These are phyloP conservation scores for Scylla paramamosain DNA, from an alignment of 1,140 invertebrate genomes.

Conservation along the genomic window DNA sequence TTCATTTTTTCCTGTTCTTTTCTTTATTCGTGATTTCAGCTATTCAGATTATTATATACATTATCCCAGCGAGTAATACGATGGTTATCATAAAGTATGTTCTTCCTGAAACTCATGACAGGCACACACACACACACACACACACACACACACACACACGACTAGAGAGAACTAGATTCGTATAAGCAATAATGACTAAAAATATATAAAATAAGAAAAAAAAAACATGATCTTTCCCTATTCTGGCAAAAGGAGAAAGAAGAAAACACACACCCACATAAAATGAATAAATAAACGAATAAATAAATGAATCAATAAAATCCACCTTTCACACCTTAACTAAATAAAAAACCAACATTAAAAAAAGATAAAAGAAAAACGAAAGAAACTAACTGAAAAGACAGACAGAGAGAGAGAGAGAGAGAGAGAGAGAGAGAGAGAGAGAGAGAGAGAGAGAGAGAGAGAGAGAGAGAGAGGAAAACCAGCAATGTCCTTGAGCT, in stretches of 20 bases:
- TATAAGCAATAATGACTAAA: background rate
- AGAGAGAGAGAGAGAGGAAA: slow-evolving; percentile 39
- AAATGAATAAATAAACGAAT: background rate
- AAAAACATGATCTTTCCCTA: too few relatives aligned
- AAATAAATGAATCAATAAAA: background rate
- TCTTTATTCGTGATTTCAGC: background rate
- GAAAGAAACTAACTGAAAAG: background rate
- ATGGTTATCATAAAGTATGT: too few relatives aligned
- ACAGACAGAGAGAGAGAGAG: background rate
- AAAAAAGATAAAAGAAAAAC: too few relatives aligned
- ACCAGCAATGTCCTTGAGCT: background rate
- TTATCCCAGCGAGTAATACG: too few relatives aligned
- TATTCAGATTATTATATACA: too few relatives aligned
- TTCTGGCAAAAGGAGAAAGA: too few relatives aligned
- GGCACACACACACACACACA: slow-evolving; percentile 28
- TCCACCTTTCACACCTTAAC: background rate
- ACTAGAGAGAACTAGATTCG: background rate
- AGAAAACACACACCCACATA: too few relatives aligned
- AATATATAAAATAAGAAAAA: too few relatives aligned
- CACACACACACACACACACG: slow-evolving; percentile 36
- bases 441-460: background rate
- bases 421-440: background rate
- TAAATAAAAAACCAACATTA: too few relatives aligned
- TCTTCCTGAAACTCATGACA: background rate
- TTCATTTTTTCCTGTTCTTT: background rate